Base-by-base conservation (phyloP, 2,888 invertebrate genomes). In the Heliconius hortense region DNA sequence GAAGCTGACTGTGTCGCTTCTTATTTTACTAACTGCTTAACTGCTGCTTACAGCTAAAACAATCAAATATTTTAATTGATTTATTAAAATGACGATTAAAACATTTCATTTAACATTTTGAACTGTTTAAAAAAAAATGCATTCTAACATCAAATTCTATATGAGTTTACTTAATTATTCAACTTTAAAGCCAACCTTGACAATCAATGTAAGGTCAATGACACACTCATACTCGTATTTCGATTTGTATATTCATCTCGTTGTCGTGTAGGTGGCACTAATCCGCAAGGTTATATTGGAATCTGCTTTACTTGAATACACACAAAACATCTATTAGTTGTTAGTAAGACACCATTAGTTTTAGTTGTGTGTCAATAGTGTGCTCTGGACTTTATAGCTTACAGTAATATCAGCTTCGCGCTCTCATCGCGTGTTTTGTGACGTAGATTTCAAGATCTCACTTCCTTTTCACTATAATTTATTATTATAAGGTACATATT, bases 211-310 rank as follows among this genome's bases (percentile, higher is more conserved):
- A 67, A 82, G 87, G 89, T 89, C 89, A 86, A 82, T 80, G 87
- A 85, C 87, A 83, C 82, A 81, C 31, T 82, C 79, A 74, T 83
- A 86, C 83, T 85, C 82, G 79, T 83, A 87, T 85, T 86, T 88
- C 81, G 83, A 80, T 76, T 66, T 76, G 72, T 76, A 59, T 76
- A 56, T 76, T 77, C 75, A 79, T 79, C 74, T 72, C 72, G 75
- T 81, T 84, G 83, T 87, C 88, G 88, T 89, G 93, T 92, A 89
- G 92, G 90, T 85, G 90, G 88, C 81, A 85, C 84, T 84, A 84
- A 88, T 87, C 80, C 76, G 79, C 90, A 92, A 92, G 93, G 92
- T 87, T 88, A 81, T 80, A 78, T 79, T 77, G 80, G 76, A 79
- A 82, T 80, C 80, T n/a, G n/a, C 56, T 63, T 71, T 83, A 86